Conservation (phyloP, 2,888 invertebrate species). For the Ormyrus nitidulus region DNA sequence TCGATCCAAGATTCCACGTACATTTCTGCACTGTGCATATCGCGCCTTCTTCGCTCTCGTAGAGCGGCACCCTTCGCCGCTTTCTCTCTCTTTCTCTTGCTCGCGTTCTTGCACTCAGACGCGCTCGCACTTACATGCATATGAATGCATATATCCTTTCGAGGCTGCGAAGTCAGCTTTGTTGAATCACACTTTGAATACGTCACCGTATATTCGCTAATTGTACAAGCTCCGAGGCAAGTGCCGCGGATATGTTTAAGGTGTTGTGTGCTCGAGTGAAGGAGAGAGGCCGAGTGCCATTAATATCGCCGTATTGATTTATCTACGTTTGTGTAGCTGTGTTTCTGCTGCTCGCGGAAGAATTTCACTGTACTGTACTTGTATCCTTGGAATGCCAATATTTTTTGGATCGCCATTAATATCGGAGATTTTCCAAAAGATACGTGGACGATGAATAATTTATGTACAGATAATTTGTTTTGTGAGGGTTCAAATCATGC, state of each 20-base stretch:
- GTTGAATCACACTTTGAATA: slow-evolving; percentile 21
- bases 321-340: slow-evolving; percentile 30
- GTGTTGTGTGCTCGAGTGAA: slow-evolving; percentile 42
- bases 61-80: background rate
- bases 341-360: slow-evolving; percentile 13
- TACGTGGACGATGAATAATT: slow-evolving; percentile 43
- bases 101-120: background rate
- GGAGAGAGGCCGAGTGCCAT: slow-evolving; percentile 52
- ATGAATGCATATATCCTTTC: too few relatives aligned
- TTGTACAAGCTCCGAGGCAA: background rate
- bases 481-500: slow-evolving; percentile 37
- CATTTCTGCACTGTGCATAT: slow-evolving; percentile 10
- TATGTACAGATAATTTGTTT: slow-evolving; percentile 36
- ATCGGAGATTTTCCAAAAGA: too few relatives aligned
- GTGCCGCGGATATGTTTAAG: slow-evolving; percentile 16
- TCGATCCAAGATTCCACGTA: slow-evolving; percentile 18
- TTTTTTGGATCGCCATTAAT: too few relatives aligned
- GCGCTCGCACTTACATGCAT: background rate
- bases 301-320: slow-evolving; percentile 52
- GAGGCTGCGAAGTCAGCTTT: background rate
- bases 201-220: background rate
- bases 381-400: too few relatives aligned
- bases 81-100: background rate
- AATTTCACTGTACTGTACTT: background rate
- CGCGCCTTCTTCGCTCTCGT: background rate